Evolutionary conservation across 92 coral and sea anemone genomes (phyloP).

Genomic region (Porites evermanni): DNA sequence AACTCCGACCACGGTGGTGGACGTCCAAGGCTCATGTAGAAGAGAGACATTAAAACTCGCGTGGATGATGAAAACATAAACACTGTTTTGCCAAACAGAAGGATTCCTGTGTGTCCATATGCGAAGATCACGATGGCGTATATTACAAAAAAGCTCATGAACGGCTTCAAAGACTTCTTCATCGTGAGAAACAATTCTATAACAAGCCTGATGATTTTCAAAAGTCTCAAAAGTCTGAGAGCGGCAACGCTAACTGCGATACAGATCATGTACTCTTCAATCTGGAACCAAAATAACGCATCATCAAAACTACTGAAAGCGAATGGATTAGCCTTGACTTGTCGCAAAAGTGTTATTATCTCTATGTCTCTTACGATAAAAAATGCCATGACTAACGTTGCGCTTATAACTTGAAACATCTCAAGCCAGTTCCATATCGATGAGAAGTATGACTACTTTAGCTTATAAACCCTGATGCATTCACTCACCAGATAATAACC

Average conservation of each 20-base stretch:
- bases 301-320: constrained; percentile 1
- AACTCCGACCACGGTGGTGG: background rate
- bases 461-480: constrained; percentile 2
- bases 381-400: background rate
- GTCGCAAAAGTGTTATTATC: background rate
- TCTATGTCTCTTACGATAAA: background rate
- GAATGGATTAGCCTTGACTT: constrained; percentile 11
- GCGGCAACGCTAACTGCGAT: constrained; percentile 1
- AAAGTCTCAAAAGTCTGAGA: background rate
- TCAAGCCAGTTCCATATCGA: constrained; percentile 37
- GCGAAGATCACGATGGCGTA: background rate
- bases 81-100: background rate
- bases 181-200: background rate
- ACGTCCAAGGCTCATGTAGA: constrained; percentile 15
- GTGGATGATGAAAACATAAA: background rate
- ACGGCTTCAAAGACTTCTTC: background rate
- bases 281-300: background rate
- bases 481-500: constrained; percentile 1
- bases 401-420: constrained; percentile 13
- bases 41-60: background rate
- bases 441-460: constrained; percentile 4
- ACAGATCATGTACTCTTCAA: constrained; percentile 12
- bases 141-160: background rate
- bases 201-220: constrained; percentile 21
- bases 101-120: constrained; percentile 9